Evolutionary conservation across 2,888 invertebrate species (phyloP), one percentile per base, ranked within the genome.

Genomic region (Eutolmus rufibarbis): DNA sequence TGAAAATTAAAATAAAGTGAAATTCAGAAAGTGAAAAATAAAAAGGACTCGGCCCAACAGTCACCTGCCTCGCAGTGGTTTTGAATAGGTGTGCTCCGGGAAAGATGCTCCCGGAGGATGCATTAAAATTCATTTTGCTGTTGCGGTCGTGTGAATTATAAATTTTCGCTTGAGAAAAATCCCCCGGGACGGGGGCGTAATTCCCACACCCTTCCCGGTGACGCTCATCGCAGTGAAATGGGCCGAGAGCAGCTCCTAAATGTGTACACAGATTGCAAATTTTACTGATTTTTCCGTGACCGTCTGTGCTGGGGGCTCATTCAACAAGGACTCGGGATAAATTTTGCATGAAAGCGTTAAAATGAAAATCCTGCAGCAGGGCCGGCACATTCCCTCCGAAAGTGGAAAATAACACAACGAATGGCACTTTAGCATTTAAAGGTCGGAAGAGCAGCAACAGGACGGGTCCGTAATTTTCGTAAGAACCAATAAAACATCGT

Each of bases 41-140:
- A 84, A 84, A 84, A 84, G 40, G 23, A 82, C 34, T 34, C 40
- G 14, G 46, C 14, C 28, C 46, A 43, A 23, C 66, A 23, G 19
- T 66, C 23, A 40, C 31, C 57, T 34, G 23, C 23, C 51, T 66
- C 66, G 40, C 12, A 37, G 66, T 7, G 37, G 37, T 66, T 28
- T 66, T 66, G 66, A 66, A 84, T 57, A 84, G 66, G 57, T 84
- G 57, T 84, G 57, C 40, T 40, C 66, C 37, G 40, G 23, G 28
- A 40, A 37, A 66, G 82, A 74, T 74, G 46, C 74, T 85, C 74
- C 85, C 85, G 46, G n/a, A 74, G 74, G 66, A 85, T 85, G 86
- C 77, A 86, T 86, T 86, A 86, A 86, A 86, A 86, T 86, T 86
- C 86, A 86, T 86, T 77, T 76, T 86, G 57, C 76, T 86, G 77